phyloP scores from a whole-genome alignment of 2,888 invertebrate species.

The Onthophagus sagittarius region DNA sequence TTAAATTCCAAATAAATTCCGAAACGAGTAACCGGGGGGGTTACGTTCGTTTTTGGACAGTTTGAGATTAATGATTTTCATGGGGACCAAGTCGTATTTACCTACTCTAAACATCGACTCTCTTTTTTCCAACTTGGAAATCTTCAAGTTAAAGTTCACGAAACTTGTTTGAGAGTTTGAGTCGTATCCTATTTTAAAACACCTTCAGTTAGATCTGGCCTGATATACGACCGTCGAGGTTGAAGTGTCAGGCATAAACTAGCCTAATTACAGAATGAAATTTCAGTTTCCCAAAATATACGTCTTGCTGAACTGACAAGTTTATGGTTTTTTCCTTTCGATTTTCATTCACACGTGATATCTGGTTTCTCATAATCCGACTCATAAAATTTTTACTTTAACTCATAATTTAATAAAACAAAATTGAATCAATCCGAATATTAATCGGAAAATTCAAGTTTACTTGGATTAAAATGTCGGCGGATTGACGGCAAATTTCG shows the following conservation, averaged over 20 bases:
- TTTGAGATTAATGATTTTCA: neutral
- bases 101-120: neutral
- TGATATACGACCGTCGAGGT: slow-evolving; percentile 27
- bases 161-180: neutral
- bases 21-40: neutral
- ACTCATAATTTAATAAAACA: too few relatives aligned
- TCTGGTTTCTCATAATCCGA: neutral
- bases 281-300: slow-evolving; percentile 30
- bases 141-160: neutral
- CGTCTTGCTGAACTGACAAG: slow-evolving; percentile 22
- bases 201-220: slow-evolving; percentile 26
- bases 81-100: neutral
- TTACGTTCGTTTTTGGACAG: neutral
- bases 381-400: too few relatives aligned
- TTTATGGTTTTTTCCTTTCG: slow-evolving; percentile 17
- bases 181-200: slow-evolving; percentile 21
- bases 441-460: neutral
- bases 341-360: neutral
- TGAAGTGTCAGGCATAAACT: slow-evolving; percentile 24
- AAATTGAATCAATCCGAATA: neutral
- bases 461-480: neutral
- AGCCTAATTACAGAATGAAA: slow-evolving; percentile 33
- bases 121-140: neutral
- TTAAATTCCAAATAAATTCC: neutral
- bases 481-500: neutral